Percentiles rank a stretch among this genome's conserved stretches.
Conservation (phyloP, 2,888 invertebrate genomes). For the Lathronympha strigana region DNA sequence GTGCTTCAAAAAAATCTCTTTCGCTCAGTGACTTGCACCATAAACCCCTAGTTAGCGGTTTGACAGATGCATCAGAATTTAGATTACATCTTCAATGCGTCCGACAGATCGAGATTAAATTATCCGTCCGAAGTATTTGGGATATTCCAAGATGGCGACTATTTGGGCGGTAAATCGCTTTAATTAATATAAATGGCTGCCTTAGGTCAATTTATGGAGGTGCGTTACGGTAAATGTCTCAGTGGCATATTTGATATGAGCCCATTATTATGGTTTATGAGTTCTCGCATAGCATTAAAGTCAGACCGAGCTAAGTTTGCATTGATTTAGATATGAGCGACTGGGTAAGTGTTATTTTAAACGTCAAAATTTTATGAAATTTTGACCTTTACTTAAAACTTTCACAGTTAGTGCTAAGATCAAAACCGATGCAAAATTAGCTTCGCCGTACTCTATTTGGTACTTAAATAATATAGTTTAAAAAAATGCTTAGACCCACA, state of each 20-base stretch:
- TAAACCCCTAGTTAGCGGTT: conserved; percentile 40
- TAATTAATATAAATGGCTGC: conserved; percentile 49
- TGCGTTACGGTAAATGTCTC: conserved; percentile 6
- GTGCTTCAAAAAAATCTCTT: not conserved
- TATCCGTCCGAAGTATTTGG: conserved; percentile 38
- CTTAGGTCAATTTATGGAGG: conserved; percentile 43
- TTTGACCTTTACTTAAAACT: too few species aligned
- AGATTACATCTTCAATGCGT: conserved; percentile 52
- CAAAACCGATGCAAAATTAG: too few species aligned
- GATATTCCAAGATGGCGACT: conserved; percentile 40
- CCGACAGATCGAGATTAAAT: conserved; percentile 53
- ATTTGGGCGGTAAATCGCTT: conserved; percentile 40
- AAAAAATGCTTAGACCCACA: too few species aligned
- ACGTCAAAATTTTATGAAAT: too few species aligned
- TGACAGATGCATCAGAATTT: conserved; percentile 53
- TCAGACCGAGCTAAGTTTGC: too few species aligned
- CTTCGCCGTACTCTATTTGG: too few species aligned
- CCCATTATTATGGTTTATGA: not conserved
- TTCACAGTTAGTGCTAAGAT: too few species aligned
- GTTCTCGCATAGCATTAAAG: not conserved
- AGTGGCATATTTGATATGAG: conserved; percentile 16
- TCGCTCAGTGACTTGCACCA: conserved; percentile 22
- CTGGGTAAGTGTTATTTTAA: too few species aligned
- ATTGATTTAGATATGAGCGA: too few species aligned
- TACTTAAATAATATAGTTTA: too few species aligned